Evolutionary conservation across 35 echinoderm and acorn worm genomes (phyloP).

Genomic region (Apostichopus californicus): DNA sequence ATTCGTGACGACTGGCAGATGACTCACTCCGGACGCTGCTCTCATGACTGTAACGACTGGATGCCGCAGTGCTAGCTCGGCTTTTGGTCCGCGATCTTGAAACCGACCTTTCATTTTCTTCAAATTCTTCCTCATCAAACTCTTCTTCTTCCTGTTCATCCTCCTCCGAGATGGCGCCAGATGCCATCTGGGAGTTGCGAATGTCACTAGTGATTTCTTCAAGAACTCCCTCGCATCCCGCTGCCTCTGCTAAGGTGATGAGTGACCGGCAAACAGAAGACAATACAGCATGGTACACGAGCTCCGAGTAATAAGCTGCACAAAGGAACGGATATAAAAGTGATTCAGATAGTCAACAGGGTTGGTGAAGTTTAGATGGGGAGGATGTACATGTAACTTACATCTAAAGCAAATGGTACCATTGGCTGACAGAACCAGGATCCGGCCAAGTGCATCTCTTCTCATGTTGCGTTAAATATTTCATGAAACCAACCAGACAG

Average conservation of each 20-base stretch:
- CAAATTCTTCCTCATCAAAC: slow-evolving; percentile 9
- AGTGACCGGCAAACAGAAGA: slow-evolving; percentile 88
- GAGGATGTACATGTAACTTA: too few relatives aligned
- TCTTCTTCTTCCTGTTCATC: slow-evolving; percentile 17
- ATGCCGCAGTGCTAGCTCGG: slow-evolving; percentile 65
- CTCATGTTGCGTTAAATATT: too few relatives aligned
- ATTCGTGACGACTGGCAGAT: slow-evolving; percentile 49
- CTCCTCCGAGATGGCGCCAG: not conserved
- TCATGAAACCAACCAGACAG: too few relatives aligned
- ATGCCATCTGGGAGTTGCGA: slow-evolving; percentile 44
- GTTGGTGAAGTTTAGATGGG: too few relatives aligned
- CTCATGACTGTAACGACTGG: slow-evolving; percentile 51
- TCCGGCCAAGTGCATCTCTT: too few relatives aligned
- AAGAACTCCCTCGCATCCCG: slow-evolving; percentile 84
- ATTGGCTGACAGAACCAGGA: too few relatives aligned
- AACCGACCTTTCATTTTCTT: not conserved
- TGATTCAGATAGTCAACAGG: too few relatives aligned
- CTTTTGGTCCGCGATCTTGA: slow-evolving; percentile 23
- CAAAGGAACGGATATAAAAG: not conserved
- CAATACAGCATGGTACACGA: slow-evolving; percentile 82
- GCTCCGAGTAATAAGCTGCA: slow-evolving; percentile 79
- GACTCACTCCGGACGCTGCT: slow-evolving; percentile 10
- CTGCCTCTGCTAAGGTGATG: slow-evolving; percentile 87
- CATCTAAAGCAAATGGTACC: too few relatives aligned
- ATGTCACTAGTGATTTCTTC: slow-evolving; percentile 75